These are phyloP conservation scores for Actinia equina DNA, from an alignment of 64 coral and sea anemone genomes.

Conservation along the genomic window DNA sequence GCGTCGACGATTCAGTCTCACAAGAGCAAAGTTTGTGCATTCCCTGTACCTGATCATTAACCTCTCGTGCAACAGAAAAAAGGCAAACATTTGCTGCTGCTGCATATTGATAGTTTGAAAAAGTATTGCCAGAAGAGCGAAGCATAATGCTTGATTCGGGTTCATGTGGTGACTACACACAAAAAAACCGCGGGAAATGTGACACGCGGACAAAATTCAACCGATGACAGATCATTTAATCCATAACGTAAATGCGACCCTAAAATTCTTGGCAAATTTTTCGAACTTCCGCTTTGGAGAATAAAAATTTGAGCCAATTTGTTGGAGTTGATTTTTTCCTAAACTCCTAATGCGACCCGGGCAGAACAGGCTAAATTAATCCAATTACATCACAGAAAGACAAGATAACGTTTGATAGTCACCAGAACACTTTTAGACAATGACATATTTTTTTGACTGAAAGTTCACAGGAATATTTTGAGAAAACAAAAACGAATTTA, in stretches of 20 bases:
- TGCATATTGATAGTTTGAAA: conserved; percentile 14
- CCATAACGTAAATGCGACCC: too few species aligned
- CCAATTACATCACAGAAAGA: too few species aligned
- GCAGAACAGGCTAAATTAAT: too few species aligned
- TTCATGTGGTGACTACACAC: neutral
- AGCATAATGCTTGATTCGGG: conserved; percentile 1
- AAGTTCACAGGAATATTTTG: too few species aligned
- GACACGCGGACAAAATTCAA: neutral
- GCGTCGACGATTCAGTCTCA: too few species aligned
- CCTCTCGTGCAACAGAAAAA: conserved; percentile 18
- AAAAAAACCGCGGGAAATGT: conserved; percentile 5
- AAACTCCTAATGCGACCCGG: neutral
- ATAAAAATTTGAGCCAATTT: neutral
- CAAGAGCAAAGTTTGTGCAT: neutral
- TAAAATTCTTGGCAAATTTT: neutral
- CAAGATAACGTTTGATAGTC: too few species aligned
- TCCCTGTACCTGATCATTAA: conserved; percentile 8
- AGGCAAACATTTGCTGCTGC: conserved; percentile 43
- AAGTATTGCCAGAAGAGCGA: neutral
- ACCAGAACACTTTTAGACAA: too few species aligned
- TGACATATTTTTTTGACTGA: too few species aligned
- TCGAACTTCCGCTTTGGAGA: neutral
- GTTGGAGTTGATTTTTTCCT: neutral
- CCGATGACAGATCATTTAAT: too few species aligned
- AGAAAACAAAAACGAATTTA: too few species aligned